These are phyloP conservation scores for Mormyrops attenuatus DNA, from an alignment of 2,797 vertebrate species.

Conservation along the genomic window DNA sequence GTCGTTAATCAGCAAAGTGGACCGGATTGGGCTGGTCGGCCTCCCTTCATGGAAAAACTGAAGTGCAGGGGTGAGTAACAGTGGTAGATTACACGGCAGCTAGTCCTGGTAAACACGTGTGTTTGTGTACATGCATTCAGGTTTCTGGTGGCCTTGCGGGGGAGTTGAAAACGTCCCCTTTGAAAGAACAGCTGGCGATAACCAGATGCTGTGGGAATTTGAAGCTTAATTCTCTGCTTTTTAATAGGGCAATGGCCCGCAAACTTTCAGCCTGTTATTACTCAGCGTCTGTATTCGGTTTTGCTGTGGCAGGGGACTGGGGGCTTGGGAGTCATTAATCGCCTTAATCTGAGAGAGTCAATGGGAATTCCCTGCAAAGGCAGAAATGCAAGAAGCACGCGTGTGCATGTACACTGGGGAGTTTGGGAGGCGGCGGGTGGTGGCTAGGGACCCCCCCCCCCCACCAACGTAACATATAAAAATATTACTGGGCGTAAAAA, in stretches of 20 bases:
- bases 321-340: neutral
- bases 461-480: neutral
- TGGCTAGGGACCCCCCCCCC: neutral
- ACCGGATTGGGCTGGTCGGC: slow-evolving; percentile 49
- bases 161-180: neutral
- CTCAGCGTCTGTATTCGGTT: neutral
- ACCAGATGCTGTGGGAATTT: neutral
- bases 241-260: neutral
- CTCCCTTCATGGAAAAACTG: slow-evolving; percentile 57
- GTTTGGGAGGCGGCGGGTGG: neutral
- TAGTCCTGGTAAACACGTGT: slow-evolving; percentile 37
- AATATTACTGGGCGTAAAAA: neutral
- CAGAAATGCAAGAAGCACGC: neutral
- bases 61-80: slow-evolving; percentile 36
- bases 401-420: neutral
- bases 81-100: slow-evolving; percentile 20
- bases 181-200: neutral
- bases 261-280: neutral
- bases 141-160: neutral
- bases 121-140: neutral
- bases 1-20: slow-evolving; percentile 51
- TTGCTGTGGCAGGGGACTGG: neutral
- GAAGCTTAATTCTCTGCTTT: neutral
- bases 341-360: neutral
- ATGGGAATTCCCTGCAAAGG: neutral